Evolutionary conservation across 2,113 vertebrate genomes (phyloP), one percentile per base, ranked within the genome.

Genomic region (Phylloscopus whistleri): DNA sequence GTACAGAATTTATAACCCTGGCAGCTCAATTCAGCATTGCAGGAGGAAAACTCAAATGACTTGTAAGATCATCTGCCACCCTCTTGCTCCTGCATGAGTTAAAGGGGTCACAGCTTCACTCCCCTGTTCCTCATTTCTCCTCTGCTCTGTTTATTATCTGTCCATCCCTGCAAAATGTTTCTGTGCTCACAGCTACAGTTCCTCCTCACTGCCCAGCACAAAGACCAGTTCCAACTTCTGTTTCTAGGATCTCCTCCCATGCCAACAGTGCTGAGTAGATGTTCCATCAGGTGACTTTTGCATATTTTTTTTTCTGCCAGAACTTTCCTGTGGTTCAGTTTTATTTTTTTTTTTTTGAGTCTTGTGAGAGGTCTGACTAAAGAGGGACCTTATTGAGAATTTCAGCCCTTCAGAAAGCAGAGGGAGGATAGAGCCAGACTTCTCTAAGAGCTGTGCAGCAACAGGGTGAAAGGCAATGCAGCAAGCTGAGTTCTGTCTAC

Each of bases 161-260:
- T 39, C 49, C 3, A 3, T 17, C 43, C 8, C n/a, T 67, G 20
- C 13, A 66, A 49, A 90, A 53, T 9, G 2, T 28, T 75, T 76
- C 16, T 0, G 0, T 53, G 39, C n/a, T 26, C 43, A 20, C 35
- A 56, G 27, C 16, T 55, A 3, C 18, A 37, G 22, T 1, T 81
- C 18, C 41, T 73, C 13, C 58, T 64, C 3, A 2, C 28, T 37
- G 69, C 24, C 30, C 37, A 70, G 26, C 26, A 72, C 16, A 62
- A 28, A 68, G 21, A 69, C 23, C 27, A 56, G 26, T 11, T 74
- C 55, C 70, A 75, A 6, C 3, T 73, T 23, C 26, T 72, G 26
- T 44, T 79, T 43, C 37, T 23, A 63, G 27, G 33, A 39, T 83
- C 33, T 67, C 62, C 41, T 68, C 12, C 23, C 22, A 37, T 12